phyloP scores from a whole-genome alignment of 2,113 vertebrate genomes.

The Syngnathus scovelli region DNA sequence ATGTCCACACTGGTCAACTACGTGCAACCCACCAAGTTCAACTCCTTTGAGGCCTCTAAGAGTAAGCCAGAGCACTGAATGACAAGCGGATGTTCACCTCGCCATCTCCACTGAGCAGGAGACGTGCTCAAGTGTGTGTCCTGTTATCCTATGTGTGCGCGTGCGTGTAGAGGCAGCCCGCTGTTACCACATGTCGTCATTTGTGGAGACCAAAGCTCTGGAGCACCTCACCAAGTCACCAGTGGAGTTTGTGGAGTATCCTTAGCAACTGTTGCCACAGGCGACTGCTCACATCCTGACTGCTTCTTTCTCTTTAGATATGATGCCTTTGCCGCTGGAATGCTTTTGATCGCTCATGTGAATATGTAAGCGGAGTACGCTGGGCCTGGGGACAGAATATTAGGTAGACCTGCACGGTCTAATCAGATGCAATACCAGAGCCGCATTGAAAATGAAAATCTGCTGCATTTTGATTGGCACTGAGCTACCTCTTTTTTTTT shows the following conservation, averaged over 20 bases:
- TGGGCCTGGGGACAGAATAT: not conserved
- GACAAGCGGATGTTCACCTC: not conserved
- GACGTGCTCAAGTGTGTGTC: slow-evolving; percentile 6
- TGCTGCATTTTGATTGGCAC: too few species aligned
- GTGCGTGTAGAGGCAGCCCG: slow-evolving; percentile 81
- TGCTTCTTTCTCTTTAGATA: slow-evolving; percentile 3
- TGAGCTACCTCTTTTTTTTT: too few species aligned
- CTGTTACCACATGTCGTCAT: slow-evolving; percentile 98
- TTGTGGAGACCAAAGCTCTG: slow-evolving; percentile 98
- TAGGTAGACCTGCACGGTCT: not conserved
- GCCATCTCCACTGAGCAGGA: not conserved
- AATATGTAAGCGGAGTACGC: not conserved
- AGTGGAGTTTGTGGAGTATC: slow-evolving; percentile 99
- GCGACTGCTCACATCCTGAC: slow-evolving; percentile 30
- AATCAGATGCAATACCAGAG: not conserved
- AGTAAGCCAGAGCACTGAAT: slow-evolving; percentile 62
- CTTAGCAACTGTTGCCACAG: slow-evolving; percentile 64
- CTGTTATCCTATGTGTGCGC: slow-evolving; percentile 2
- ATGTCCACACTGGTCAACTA: slow-evolving; percentile 99
- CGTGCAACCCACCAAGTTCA: slow-evolving; percentile 96
- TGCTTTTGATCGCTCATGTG: not conserved
- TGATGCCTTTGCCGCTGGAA: not conserved
- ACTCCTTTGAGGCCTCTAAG: slow-evolving; percentile 92
- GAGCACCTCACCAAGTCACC: slow-evolving; percentile 96
- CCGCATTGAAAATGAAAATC: not conserved